A percentile compares a stretch with the other conserved stretches of the same genome.
Evolutionary conservation across 2,797 vertebrate species (phyloP).

Genomic region (Coregonus ussuriensis): DNA sequence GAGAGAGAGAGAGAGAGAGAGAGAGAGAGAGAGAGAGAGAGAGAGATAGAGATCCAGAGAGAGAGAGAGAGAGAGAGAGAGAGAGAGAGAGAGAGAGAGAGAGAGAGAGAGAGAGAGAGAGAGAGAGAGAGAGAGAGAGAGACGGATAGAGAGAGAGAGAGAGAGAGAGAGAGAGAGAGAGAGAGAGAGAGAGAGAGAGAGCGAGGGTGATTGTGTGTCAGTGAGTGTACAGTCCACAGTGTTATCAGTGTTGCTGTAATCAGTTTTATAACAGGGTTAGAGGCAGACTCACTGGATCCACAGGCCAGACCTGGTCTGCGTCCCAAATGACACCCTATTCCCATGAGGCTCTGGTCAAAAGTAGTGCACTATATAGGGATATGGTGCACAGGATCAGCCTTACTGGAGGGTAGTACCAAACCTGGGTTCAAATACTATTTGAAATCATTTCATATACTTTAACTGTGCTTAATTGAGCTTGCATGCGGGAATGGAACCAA

Average conservation of each 20-base stretch:
- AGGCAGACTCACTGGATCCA: conserved; percentile 47
- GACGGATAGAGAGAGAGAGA: too few relatives aligned
- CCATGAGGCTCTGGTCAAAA: too few relatives aligned
- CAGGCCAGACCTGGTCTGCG: conserved; percentile 42
- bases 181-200: conserved; percentile 9
- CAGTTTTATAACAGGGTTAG: conserved; percentile 58
- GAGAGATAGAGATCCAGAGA: too few relatives aligned
- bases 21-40: too few relatives aligned
- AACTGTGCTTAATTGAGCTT: not conserved
- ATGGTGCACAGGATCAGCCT: too few relatives aligned
- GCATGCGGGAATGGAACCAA: not conserved
- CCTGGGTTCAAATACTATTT: not conserved
- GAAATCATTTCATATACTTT: not conserved
- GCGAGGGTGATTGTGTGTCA: conserved; percentile 52
- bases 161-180: not conserved
- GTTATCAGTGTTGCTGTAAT: conserved; percentile 54
- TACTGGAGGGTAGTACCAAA: not conserved
- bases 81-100: too few relatives aligned
- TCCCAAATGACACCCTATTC: not conserved
- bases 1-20: too few relatives aligned
- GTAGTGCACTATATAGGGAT: too few relatives aligned
- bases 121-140: too few relatives aligned
- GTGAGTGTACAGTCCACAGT: conserved; percentile 36
- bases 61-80: too few relatives aligned
- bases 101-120: too few relatives aligned